A percentile compares a stretch with the other conserved stretches of the same genome.
Evolutionary conservation across 2,797 vertebrate genomes (phyloP).

Genomic region (Parotocinclus haroldoi): DNA sequence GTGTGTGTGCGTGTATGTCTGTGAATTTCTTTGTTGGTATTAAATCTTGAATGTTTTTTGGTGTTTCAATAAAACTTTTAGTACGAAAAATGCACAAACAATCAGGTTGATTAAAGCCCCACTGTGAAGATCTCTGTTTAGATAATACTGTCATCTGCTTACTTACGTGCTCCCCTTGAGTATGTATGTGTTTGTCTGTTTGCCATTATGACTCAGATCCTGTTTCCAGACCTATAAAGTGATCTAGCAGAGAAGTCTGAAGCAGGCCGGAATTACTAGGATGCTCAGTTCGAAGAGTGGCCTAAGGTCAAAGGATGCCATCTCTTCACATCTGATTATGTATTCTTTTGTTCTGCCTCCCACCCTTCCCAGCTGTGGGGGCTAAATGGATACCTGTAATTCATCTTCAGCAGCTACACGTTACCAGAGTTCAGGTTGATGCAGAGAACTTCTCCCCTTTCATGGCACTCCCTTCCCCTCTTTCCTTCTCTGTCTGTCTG

Average conservation of each 20-base stretch:
- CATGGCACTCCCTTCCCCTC: conserved; percentile 22
- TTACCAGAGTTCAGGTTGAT: conserved; percentile 58
- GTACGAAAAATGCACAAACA: too few relatives aligned
- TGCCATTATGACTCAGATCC: conserved; percentile 30
- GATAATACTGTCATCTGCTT: not conserved
- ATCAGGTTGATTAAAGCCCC: too few relatives aligned
- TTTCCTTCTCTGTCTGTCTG: conserved; percentile 14
- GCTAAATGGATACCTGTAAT: conserved; percentile 67
- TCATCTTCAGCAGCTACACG: conserved; percentile 50
- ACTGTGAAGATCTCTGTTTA: too few relatives aligned
- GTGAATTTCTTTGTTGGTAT: too few relatives aligned
- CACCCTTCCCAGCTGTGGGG: conserved; percentile 50
- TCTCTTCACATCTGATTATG: not conserved
- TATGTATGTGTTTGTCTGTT: conserved; percentile 22
- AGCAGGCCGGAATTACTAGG: conserved; percentile 11
- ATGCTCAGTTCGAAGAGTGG: not conserved
- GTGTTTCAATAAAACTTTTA: too few relatives aligned
- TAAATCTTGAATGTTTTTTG: too few relatives aligned
- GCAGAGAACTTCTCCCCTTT: conserved; percentile 24
- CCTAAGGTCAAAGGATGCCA: not conserved
- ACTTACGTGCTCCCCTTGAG: not conserved
- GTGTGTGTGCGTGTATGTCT: too few relatives aligned
- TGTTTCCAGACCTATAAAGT: conserved; percentile 39
- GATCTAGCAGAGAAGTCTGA: conserved; percentile 22
- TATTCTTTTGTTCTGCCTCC: conserved; percentile 21